phyloP scores from a whole-genome alignment of 1,140 invertebrate species.

The Aradophagus sp. region DNA sequence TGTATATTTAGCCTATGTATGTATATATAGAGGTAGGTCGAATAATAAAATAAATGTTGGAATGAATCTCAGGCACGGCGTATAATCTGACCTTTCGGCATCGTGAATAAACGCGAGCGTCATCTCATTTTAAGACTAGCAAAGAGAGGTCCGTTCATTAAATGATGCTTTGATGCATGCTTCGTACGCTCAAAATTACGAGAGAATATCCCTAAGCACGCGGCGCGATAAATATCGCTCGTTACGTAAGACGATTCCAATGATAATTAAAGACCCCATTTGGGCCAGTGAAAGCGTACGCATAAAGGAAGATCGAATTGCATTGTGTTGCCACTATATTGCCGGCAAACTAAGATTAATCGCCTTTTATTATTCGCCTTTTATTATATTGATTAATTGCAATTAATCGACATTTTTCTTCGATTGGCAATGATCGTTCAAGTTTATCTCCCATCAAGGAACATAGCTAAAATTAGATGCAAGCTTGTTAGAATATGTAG shows the following conservation, averaged over 20 bases:
- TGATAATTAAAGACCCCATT: slow-evolving; percentile 36
- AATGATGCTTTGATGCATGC: slow-evolving; percentile 41
- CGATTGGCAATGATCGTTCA: too few species aligned
- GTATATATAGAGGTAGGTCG: not conserved
- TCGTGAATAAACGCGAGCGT: slow-evolving; percentile 46
- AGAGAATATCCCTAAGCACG: slow-evolving; percentile 31
- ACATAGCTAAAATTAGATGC: too few species aligned
- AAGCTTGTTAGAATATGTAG: too few species aligned
- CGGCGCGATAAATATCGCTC: slow-evolving; percentile 34
- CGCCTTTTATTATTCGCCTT: too few species aligned
- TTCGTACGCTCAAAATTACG: slow-evolving; percentile 33
- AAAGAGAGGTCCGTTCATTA: slow-evolving; percentile 30
- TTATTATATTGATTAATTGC: too few species aligned
- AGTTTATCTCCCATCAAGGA: too few species aligned
- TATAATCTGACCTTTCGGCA: slow-evolving; percentile 32
- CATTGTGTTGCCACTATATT: slow-evolving; percentile 11
- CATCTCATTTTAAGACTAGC: slow-evolving; percentile 23
- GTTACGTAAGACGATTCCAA: slow-evolving; percentile 26
- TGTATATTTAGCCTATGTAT: not conserved
- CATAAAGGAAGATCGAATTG: slow-evolving; percentile 2
- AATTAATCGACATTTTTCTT: too few species aligned
- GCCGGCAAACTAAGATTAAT: too few species aligned
- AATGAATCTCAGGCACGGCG: slow-evolving; percentile 34
- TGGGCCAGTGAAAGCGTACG: slow-evolving; percentile 24
- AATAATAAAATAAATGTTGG: not conserved